phyloP scores from a whole-genome alignment of 2,888 invertebrate genomes.

The Tenthredo scrophulariae region DNA sequence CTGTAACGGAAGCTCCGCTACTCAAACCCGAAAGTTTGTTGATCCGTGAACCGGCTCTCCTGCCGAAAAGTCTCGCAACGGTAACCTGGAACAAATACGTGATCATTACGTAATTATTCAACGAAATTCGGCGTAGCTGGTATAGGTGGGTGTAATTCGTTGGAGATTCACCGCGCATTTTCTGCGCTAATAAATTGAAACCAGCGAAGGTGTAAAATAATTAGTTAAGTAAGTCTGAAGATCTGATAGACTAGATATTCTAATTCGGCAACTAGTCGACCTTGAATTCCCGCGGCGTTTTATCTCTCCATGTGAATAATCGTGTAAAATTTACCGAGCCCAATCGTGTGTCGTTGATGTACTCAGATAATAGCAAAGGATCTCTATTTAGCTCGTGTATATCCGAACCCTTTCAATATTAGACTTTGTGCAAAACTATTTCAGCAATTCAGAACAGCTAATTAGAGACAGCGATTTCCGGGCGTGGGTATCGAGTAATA shows the following conservation, averaged over 20 bases:
- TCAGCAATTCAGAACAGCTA: not conserved
- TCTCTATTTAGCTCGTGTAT: not conserved
- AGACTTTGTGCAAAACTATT: not conserved
- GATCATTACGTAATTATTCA: not conserved
- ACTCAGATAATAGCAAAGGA: not conserved
- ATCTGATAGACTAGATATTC: not conserved
- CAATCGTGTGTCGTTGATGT: not conserved
- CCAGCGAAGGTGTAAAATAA: not conserved
- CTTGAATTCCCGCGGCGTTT: not conserved
- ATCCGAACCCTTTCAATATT: not conserved
- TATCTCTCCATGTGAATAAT: not conserved
- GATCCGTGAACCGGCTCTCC: conserved; percentile 74
- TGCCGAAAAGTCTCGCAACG: conserved; percentile 76
- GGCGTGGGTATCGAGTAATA: not conserved
- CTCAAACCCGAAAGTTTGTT: conserved; percentile 77
- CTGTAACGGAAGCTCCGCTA: conserved; percentile 50
- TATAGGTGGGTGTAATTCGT: not conserved
- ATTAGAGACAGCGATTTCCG: not conserved
- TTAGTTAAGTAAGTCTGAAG: not conserved
- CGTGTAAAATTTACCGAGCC: not conserved
- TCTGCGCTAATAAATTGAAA: not conserved
- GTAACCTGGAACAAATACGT: conserved; percentile 69
- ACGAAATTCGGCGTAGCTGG: not conserved
- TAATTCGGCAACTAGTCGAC: not conserved
- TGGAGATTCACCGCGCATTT: not conserved